phyloP scores from a whole-genome alignment of 1,140 invertebrate genomes.

The Asobara japonica region DNA sequence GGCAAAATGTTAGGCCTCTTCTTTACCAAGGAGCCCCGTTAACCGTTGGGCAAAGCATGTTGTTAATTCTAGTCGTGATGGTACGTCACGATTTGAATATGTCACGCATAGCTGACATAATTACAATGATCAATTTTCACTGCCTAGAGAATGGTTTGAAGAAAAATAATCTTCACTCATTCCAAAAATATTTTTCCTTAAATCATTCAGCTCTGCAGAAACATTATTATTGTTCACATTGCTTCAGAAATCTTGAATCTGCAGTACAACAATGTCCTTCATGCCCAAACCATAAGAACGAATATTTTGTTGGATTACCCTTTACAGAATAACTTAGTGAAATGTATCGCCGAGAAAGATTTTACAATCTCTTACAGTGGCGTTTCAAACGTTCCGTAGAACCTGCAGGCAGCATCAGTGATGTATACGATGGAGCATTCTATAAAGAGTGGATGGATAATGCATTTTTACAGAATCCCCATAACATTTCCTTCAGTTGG shows the following conservation, averaged over 20 bases:
- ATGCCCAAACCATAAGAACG: not conserved
- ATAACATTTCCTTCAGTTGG: too few relatives aligned
- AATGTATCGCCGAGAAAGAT: slow-evolving; percentile 23
- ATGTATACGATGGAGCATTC: too few relatives aligned
- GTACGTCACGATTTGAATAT: slow-evolving; percentile 11
- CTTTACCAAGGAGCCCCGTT: too few relatives aligned
- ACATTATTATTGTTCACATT: slow-evolving; percentile 10
- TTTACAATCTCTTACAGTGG: slow-evolving; percentile 21
- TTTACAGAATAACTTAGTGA: slow-evolving; percentile 17
- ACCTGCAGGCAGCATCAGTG: not conserved
- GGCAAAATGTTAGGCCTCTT: not conserved
- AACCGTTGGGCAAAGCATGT: not conserved
- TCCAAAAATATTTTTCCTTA: not conserved
- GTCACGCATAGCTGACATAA: not conserved
- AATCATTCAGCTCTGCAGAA: not conserved
- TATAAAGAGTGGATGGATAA: too few relatives aligned
- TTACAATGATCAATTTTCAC: too few relatives aligned
- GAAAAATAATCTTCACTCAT: not conserved
- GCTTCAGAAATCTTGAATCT: not conserved
- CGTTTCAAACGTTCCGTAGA: slow-evolving; percentile 12
- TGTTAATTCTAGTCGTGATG: not conserved
- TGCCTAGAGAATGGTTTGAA: not conserved
- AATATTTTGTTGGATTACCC: slow-evolving; percentile 9
- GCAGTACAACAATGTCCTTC: not conserved
- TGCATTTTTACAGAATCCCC: too few relatives aligned